Base-by-base conservation (phyloP, 2,888 invertebrate species). In the Scelioninae gen. 2 region DNA sequence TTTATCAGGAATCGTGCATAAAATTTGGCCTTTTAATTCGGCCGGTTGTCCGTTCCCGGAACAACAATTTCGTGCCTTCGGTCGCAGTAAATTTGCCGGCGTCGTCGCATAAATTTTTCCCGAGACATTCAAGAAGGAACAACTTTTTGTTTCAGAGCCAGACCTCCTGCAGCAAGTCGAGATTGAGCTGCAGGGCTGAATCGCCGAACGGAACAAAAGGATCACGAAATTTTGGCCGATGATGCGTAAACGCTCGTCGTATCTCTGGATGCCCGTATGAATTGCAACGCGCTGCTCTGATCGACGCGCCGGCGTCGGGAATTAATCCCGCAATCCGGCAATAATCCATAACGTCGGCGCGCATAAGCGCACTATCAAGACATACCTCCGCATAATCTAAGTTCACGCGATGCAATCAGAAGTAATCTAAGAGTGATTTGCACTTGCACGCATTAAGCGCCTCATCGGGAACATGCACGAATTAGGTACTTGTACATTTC, bases 91-190 rank as follows among this genome's bases (percentile, higher is more conserved):
- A 73, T 73, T 68, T 63, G 18, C 43, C 57, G 52, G 33, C 63
- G 63, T 57, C 16, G 52, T 55, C 61, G 64, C 73, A 73, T 69
- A 68, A 69, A 73, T 69, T 60, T 69, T 73, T 69, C 53, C 39
- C 60, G 13, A 46, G 69, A 64, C 73, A 60, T 69, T 69, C n/a
- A 64, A 69, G 60, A 69, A 64, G 52, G 60, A 60, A 60, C 46
- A 64, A 65, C 69, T 69, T 75, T 76, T 57, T 80, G 78, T 84
- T 83, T 53, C 82, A 85, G 85, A 85, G 48, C 84, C 85, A 57
- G 85, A 85, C 79, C 80, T 85, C 16, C 74, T 85, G 76, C 84
- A 85, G 55, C 82, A 83, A 73, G 84, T 85, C 48, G 85, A 85
- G 60, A 80, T 85, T 72, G 85, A 85, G 63, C 76, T 82, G 15